Base-by-base conservation (phyloP, 2,797 vertebrate species). In the Gallirallus australis region DNA sequence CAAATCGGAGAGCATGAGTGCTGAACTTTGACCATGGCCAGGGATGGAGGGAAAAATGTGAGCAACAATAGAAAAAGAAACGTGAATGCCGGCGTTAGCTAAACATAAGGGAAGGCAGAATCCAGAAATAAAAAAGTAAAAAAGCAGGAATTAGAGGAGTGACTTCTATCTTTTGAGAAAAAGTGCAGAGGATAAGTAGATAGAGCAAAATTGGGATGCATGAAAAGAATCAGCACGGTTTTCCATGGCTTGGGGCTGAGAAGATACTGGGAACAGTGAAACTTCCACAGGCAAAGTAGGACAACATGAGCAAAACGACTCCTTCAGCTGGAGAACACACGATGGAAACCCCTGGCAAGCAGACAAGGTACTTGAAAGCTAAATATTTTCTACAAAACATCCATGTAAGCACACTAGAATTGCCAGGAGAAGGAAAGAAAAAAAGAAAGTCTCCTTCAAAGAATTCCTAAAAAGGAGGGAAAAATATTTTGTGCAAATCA, bases 221-320 rank as follows among this genome's bases (percentile, higher is more conserved):
- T 33, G 15, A 48, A 71, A 70, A 69, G 12, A 64, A 82, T n/a
- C 27, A 16, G 14, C 5, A 7, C 17, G 23, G 4, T 78, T 72
- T 50, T 25, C 17, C 28, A 13, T 56, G 28, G 30, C 18, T 8
- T 19, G 3, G 9, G 39, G 12, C 50, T 69, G 12, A 75, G 30
- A 76, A 87, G 33, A 52, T 70, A 24, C 6, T 0, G 0, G 2
- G 4, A 52, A 5, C 7, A 73, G 25, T 5, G 9, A 45, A 30
- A 56, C 1, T 65, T 70, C 66, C 52, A 65, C 17, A 54, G 20
- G 33, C 30, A 56, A 47, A 61, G 25, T 5, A 79, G 6, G 11
- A 37, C 12, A 78, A 15, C 9, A 61, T 4, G 18, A 64, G 40
- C 19, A 80, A 90, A 23, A 57, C 73, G 69, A 47, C 13, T 80